These are phyloP conservation scores for Vandiemenella viatica DNA, from an alignment of 2,888 invertebrate species.

Conservation along the genomic window DNA sequence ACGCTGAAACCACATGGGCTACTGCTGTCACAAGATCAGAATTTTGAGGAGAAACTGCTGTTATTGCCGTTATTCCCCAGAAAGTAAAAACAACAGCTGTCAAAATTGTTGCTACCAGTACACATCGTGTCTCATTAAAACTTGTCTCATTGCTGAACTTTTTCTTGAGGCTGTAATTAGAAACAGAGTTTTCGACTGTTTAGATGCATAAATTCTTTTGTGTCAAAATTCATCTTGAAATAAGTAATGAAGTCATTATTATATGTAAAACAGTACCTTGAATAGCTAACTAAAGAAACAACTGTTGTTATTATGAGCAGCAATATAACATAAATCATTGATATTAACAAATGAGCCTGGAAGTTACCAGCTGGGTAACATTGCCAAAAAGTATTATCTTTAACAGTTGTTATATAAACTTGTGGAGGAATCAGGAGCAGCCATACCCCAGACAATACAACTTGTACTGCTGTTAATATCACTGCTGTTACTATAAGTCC, in stretches of 20 bases:
- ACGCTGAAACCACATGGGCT: constrained; percentile 12
- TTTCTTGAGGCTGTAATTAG: too few relatives aligned
- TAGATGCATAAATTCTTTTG: too few relatives aligned
- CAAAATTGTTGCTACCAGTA: constrained; percentile 10
- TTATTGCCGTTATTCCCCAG: constrained; percentile 12
- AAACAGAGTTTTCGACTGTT: too few relatives aligned
- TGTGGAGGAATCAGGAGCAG: constrained; percentile 26
- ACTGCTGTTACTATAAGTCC: constrained; percentile 26
- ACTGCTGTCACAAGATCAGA: constrained; percentile 11
- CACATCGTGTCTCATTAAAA: constrained; percentile 12
- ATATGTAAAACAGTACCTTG: too few relatives aligned
- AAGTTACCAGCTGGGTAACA: constrained; percentile 13
- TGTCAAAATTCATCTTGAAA: too few relatives aligned
- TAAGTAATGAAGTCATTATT: too few relatives aligned
- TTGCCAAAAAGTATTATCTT: constrained; percentile 6
- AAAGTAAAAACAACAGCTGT: constrained; percentile 11
- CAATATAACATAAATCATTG: constrained; percentile 13
- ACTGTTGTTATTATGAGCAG: constrained; percentile 11
- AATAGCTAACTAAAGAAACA: constrained; percentile 11
- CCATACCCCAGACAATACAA: constrained; percentile 29
- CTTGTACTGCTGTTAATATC: constrained; percentile 27
- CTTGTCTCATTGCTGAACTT: too few relatives aligned
- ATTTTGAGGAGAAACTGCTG: constrained; percentile 7
- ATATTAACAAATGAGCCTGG: constrained; percentile 15
- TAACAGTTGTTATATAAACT: constrained; percentile 2